Evolutionary conservation across 2,113 vertebrate species (phyloP).

Genomic region (Rallus limicola): DNA sequence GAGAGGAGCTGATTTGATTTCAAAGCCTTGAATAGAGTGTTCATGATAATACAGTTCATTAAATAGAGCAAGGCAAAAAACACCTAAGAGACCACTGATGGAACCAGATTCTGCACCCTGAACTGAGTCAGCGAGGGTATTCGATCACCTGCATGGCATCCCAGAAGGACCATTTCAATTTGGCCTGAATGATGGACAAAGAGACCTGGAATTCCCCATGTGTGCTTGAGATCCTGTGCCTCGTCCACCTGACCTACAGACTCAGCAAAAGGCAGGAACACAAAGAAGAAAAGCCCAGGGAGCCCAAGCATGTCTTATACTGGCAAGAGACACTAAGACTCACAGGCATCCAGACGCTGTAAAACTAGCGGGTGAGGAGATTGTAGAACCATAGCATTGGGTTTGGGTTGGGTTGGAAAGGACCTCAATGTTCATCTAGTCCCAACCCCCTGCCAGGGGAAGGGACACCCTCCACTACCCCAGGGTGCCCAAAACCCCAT

Average conservation of each 20-base stretch:
- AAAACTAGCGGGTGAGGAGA: background rate
- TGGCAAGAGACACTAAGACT: background rate
- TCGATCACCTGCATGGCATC: background rate
- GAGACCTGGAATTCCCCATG: background rate
- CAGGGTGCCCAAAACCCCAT: too few relatives aligned
- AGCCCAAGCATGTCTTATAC: background rate
- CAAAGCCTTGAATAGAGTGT: conserved; percentile 34
- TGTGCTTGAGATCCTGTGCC: background rate
- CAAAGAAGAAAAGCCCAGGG: background rate
- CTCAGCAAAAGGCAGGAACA: background rate
- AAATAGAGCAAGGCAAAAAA: background rate
- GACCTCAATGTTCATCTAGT: too few relatives aligned
- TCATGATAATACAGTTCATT: conserved; percentile 30
- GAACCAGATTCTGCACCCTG: background rate
- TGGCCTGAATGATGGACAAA: background rate
- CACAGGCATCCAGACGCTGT: background rate
- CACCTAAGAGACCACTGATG: background rate
- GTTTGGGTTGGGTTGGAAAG: too few relatives aligned
- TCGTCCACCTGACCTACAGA: background rate
- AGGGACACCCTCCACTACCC: too few relatives aligned
- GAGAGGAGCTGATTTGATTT: conserved; percentile 48
- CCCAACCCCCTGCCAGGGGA: too few relatives aligned
- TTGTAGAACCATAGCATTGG: too few relatives aligned
- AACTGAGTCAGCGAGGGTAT: background rate
- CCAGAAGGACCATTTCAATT: background rate